Evolutionary conservation across 2,113 vertebrate genomes (phyloP).

Genomic region (Pseudonaja textilis): DNA sequence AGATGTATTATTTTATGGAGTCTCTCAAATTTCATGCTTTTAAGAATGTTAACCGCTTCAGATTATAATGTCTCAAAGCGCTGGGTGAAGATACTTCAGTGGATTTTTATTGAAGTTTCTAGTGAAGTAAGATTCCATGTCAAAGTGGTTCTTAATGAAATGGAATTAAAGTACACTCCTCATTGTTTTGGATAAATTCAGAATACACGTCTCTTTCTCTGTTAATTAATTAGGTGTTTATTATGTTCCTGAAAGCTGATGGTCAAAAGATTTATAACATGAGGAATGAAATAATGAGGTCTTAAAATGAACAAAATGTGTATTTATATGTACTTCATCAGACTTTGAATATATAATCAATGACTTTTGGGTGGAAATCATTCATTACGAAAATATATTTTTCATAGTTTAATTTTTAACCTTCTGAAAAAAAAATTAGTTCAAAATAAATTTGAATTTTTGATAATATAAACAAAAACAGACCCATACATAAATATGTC

Average conservation of each 20-base stretch:
- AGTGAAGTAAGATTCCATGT: neutral
- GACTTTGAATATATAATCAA: neutral
- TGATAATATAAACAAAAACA: neutral
- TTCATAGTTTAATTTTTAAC: too few relatives aligned
- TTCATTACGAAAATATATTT: neutral
- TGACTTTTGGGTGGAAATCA: neutral
- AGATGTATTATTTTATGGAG: neutral
- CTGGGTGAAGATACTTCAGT: neutral
- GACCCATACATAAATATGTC: neutral
- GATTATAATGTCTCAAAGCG: neutral
- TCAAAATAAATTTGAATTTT: neutral
- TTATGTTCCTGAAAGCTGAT: conserved; percentile 19
- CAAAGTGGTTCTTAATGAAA: neutral
- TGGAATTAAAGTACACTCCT: neutral
- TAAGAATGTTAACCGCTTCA: conserved; percentile 11
- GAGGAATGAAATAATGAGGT: neutral
- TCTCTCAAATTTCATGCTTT: conserved; percentile 8
- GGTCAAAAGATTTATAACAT: conserved; percentile 22
- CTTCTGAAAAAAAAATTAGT: neutral
- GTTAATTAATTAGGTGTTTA: conserved; percentile 5
- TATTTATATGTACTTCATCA: neutral
- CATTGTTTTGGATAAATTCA: conserved; percentile 5
- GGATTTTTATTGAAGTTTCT: conserved; percentile 12
- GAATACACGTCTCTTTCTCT: neutral
- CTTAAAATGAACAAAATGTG: neutral